Evolutionary conservation across 2,113 vertebrate species (phyloP), one percentile per base, ranked within the genome.

Genomic region (Gnathonemus echidnorhynchus): DNA sequence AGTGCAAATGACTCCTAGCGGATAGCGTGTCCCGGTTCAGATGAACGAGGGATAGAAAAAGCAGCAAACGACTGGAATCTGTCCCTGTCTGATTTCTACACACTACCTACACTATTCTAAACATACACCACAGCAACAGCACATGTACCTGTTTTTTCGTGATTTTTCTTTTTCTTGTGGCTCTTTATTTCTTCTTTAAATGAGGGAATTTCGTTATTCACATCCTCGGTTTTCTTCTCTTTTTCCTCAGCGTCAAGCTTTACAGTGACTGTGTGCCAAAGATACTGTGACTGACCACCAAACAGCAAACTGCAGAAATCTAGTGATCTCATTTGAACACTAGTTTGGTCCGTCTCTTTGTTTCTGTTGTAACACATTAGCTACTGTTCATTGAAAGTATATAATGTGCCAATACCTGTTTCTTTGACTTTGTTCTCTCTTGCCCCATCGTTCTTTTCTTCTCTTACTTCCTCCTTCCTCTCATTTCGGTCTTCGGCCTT

Each of bases 61-160:
- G 42, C 17, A 42, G 49, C n/a, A 62, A 50, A 86, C 24, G 0
- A 58, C 53, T 31, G 35, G 10, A 39, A 50, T 46, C 53, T 48
- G 24, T 53, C 50, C 50, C n/a, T 35, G 6, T 35, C 24, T 83
- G 48, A 83, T 83, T 42, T 89, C 50, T 39, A 45, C 53, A 84
- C 2, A 85, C 24, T 84, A 66, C 52, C 2, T 35, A 50, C 88
- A 83, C 90, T 53, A 90, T n/a, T 62, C 27, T 31, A 74, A 80
- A 80, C 74, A 42, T 17, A 80, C 35, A 8, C 35, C 19, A 19
- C 35, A 80, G 74, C 15, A 42, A 27, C 87, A 90, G 1, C 17
- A 66, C 48, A 88, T 92, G 87, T 94, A 95, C 94, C 93, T 94
- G 91, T 93, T 85, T 9, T 91, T 89, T 90, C 94, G 11, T 21